Evolutionary conservation across 2,113 vertebrate genomes (phyloP), one percentile per base, ranked within the genome.

Genomic region (Orthochromis malagaraziensis): DNA sequence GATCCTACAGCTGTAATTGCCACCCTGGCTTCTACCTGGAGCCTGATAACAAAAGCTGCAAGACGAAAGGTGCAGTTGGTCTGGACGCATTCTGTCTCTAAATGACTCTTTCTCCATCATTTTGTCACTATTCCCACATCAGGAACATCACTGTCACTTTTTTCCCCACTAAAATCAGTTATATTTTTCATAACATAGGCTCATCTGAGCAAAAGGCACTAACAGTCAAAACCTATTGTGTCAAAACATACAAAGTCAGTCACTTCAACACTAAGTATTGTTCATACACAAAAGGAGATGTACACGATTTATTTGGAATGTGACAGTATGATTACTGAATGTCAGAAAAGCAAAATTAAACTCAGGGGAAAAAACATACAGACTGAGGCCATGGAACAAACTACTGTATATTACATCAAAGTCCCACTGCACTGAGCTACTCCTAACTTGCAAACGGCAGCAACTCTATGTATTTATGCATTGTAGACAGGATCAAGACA

Each of bases 1-100:
- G 98, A 3, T 97, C 97, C 47, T 98, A 97, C 88, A 55, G 33
- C 83, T 99, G 98, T 79, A 70, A 53, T 2, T 99, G 98, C 89
- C 94, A 96, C 29, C 93, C 97, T 5, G 97, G 97, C 4, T 99
- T 98, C 91, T 75, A 95, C 10, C 90, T 98, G 65, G 97, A 98
- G 81, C 96, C 97, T 0, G 96, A 98, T 40, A 91, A 96, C 38
- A 96, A n/a, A 0, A 87, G 91, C 84, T 99, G 98, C 94, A 99
- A 98, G 92, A 95, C 97, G 3, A 82, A 93, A 91, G 97, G 98
- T 98, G 93, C 54, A 10, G 14, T 57, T 38, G 3, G n/a, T 29
- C 51, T 24, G 16, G 26, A 47, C 0, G 1, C 19, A 83, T 7
- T 47, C 38, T n/a, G 24, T 19, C 45, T 77, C 17, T 33, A 31